Percentiles rank a stretch among this genome's conserved stretches.
These are phyloP conservation scores for Opisthograptis luteolata DNA, from an alignment of 2,888 invertebrate species.

Conservation along the genomic window DNA sequence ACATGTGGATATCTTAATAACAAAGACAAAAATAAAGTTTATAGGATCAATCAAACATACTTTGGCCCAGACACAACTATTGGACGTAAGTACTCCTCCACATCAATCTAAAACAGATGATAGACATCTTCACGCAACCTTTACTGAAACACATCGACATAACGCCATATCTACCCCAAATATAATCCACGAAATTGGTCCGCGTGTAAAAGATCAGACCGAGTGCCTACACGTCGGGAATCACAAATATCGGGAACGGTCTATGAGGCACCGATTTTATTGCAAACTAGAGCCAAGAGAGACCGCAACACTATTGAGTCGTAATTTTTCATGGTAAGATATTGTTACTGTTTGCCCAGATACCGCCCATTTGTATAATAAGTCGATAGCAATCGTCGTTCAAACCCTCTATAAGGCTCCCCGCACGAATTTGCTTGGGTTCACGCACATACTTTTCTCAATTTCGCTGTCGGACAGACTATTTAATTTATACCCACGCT, in stretches of 20 bases:
- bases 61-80: conserved; percentile 4
- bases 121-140: conserved; percentile 10
- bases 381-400: conserved; percentile 72
- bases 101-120: conserved; percentile 20
- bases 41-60: neutral
- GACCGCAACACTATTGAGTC: conserved; percentile 61
- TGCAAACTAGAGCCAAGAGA: conserved; percentile 62
- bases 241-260: conserved; percentile 57
- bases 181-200: conserved; percentile 46
- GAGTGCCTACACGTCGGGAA: conserved; percentile 46
- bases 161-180: conserved; percentile 16
- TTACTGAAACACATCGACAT: conserved; percentile 8
- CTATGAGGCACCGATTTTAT: conserved; percentile 65
- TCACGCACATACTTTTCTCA: conserved; percentile 46
- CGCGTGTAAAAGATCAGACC: conserved; percentile 52
- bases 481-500: conserved; percentile 42
- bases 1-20: too few species aligned
- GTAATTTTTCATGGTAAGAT: conserved; percentile 73
- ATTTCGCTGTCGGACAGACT: conserved; percentile 40
- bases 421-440: conserved; percentile 58
- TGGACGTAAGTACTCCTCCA: conserved; percentile 4
- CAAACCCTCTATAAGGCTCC: conserved; percentile 58
- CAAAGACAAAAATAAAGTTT: neutral
- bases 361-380: conserved; percentile 78
- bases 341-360: conserved; percentile 67